Base-by-base conservation (phyloP, 2,888 invertebrate genomes). In the Drosophila multiciliata region DNA sequence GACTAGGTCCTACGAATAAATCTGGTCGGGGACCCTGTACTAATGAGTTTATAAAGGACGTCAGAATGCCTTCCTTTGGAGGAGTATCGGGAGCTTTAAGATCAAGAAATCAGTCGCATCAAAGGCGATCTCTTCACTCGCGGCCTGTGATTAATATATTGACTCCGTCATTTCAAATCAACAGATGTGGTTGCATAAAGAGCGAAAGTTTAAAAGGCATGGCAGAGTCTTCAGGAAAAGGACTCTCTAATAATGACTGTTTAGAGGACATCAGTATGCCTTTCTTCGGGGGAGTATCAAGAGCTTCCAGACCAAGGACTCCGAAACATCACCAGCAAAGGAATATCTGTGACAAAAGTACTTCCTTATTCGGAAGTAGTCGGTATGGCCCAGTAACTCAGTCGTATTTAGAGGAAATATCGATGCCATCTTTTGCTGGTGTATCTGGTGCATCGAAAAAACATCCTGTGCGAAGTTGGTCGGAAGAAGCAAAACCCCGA, bases 391-490 rank as follows among this genome's bases (percentile, higher is more conserved):
- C 1, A 61, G 40, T 15, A 68, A 70, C 38, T 38, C 26, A 26
- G 26, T 26, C 26, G 11, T 65, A 29, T 11, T 33, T 79, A 11
- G 59, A 67, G 11, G 65, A 80, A 40, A 78, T 49, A 33, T 68
- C 82, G 8, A 71, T 72, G 70, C 75, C 80, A 1, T 75, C 71
- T 4, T 65, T 50, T 23, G 48, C 26, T 2, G 20, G 11, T 5
- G 38, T 40, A 0, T 60, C 57, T 3, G 40, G 40, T 2, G n/a
- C 69, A 6, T 26, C 53, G 3, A 26, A 26, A 3, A 15, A 32
- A 15, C 26, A 42, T 26, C 48, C 20, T 20, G n/a, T 20, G 15
- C 48, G 68, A 35, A 75, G 69, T 17, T 58, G 42, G 23, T 59
- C 75, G 0, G 36, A 68, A 17, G 60, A 61, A 8, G n/a, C 42